Evolutionary conservation across 37 sponge, comb jelly and placozoan genomes (phyloP).

Genomic region (Agelas oroides): DNA sequence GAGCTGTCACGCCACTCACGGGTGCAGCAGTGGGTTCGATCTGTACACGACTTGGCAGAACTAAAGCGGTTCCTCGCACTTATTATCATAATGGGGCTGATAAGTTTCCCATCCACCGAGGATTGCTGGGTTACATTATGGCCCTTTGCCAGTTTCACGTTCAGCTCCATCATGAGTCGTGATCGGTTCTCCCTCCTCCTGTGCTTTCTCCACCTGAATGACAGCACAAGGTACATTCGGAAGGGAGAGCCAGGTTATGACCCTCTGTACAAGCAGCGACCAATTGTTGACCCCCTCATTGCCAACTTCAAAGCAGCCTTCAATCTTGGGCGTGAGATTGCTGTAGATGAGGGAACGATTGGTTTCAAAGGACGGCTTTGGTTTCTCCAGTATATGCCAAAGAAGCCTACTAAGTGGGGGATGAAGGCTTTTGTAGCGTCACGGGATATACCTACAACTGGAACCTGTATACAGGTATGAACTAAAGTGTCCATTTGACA

Average conservation of each 20-base stretch:
- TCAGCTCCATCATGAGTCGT: conserved; percentile 25
- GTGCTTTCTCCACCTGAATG: conserved; percentile 39
- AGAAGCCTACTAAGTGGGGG: conserved; percentile 36
- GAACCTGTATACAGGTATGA: conserved; percentile 27
- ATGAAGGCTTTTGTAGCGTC: conserved; percentile 24
- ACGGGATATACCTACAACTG: conserved; percentile 31
- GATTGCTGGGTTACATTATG: conserved; percentile 30
- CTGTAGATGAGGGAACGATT: conserved; percentile 29
- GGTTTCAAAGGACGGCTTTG: conserved; percentile 33
- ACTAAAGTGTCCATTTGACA: too few species aligned
- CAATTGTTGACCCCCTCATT: conserved; percentile 36
- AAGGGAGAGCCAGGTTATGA: conserved; percentile 34
- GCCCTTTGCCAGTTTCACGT: conserved; percentile 26
- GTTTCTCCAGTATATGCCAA: conserved; percentile 19
- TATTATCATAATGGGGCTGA: conserved; percentile 39
- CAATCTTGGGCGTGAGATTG: conserved; percentile 10
- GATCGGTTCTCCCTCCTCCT: conserved; percentile 38
- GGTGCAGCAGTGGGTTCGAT: too few species aligned
- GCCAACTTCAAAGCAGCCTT: conserved; percentile 22
- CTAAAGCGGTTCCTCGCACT: not conserved
- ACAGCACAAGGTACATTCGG: conserved; percentile 29
- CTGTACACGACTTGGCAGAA: too few species aligned
- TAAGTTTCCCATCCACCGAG: conserved; percentile 26
- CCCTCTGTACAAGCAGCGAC: conserved; percentile 37
- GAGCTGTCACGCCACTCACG: too few species aligned